phyloP scores from a whole-genome alignment of 2,113 vertebrate species.

The Oreochromis tanganicae region DNA sequence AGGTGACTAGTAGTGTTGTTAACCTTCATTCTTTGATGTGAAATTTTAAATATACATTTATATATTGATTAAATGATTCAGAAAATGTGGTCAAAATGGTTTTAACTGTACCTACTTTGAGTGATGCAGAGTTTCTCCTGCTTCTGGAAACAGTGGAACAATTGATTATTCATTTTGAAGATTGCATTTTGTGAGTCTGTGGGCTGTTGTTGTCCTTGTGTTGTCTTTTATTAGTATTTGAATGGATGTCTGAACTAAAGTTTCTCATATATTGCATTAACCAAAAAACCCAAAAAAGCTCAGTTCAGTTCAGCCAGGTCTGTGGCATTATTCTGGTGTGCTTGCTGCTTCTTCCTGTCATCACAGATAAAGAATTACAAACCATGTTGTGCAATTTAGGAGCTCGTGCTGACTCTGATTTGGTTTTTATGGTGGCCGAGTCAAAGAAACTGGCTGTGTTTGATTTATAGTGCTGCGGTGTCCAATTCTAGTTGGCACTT shows the following conservation, averaged over 20 bases:
- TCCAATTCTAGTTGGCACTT: conserved; percentile 5
- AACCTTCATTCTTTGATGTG: neutral
- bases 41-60: neutral
- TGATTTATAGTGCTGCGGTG: neutral
- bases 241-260: neutral
- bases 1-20: neutral
- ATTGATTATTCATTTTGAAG: neutral
- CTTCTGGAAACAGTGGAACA: neutral
- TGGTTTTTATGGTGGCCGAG: neutral
- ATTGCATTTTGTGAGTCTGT: neutral
- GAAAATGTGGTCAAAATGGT: neutral
- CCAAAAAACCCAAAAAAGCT: neutral
- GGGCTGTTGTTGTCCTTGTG: neutral
- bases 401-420: neutral
- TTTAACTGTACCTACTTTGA: neutral
- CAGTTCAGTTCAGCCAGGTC: neutral
- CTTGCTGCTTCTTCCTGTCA: neutral
- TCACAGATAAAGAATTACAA: neutral
- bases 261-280: neutral
- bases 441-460: neutral
- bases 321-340: neutral
- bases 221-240: neutral
- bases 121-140: neutral
- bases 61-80: neutral
- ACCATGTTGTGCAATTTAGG: neutral